Base-by-base conservation (phyloP, 2,113 vertebrate genomes). In the Otolemur garnettii region DNA sequence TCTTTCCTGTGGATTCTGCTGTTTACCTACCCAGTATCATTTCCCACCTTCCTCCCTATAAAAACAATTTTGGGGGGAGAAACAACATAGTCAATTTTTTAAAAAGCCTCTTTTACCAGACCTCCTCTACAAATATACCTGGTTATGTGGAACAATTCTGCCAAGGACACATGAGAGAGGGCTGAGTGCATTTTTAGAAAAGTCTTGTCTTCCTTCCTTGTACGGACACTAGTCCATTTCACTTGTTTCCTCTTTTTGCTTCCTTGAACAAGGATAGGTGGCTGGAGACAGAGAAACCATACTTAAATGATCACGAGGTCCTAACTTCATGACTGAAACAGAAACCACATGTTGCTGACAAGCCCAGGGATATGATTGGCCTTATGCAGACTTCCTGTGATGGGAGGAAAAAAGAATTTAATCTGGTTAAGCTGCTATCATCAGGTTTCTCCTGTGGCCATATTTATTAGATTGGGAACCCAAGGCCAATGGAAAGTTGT, bases 381-480 rank as follows among this genome's bases (percentile, higher is more conserved):
- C 38, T 77, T 9, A 0, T 3, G 19, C 1, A 1, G 24, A 8
- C 77, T 60, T 35, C 38, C 15, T 13, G 4, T 42, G 38, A 72
- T 4, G 14, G 30, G 30, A n/a, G 42, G 38, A 50, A 79, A 28
- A 55, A 26, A 45, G 33, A 38, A 17, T 1, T 66, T 24, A 45
- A 66, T 22, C 59, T 30, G 3, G 12, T 22, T 6, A 22, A 24
- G 0, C 4, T 30, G 7, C 11, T 28, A 10, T 78, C 35, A 22
- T 21, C 9, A 18, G 35, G 5, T 50, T 86, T 81, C 60, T 33
- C 22, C 69, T 13, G 38, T 15, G 13, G 30, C 35, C 8, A n/a
- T 38, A 26, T 26, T 69, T 45, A 26, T 19, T 69, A 68, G 35
- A 53, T 10, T 3, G 19, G 75, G 55, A n/a, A 11, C 35, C 26